Evolutionary conservation across 2,113 vertebrate species (phyloP).

Genomic region (Peromyscus polionotus): DNA sequence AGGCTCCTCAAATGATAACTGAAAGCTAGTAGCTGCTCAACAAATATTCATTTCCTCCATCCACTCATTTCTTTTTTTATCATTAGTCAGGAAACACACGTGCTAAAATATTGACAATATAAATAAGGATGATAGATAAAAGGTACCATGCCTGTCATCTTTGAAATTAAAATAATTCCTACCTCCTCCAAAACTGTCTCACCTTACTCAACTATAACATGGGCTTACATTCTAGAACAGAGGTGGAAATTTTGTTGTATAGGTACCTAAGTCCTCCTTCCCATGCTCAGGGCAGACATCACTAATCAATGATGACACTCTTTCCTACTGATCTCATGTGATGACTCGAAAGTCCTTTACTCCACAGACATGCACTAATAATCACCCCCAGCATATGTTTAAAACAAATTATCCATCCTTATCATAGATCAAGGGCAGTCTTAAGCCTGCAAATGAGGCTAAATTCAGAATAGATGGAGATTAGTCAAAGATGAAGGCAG

Average conservation of each 20-base stretch:
- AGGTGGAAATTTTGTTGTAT: neutral
- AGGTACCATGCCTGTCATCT: neutral
- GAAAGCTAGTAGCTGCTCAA: neutral
- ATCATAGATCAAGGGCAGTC: neutral
- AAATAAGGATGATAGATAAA: neutral
- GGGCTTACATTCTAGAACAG: neutral
- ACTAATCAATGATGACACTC: constrained; percentile 19
- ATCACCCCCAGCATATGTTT: neutral
- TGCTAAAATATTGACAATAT: constrained; percentile 13
- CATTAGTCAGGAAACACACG: neutral
- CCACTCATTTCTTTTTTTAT: constrained; percentile 22
- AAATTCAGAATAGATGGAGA: neutral
- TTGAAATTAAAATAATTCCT: constrained; percentile 54
- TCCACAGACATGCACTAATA: neutral
- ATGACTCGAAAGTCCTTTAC: neutral
- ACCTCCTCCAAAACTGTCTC: neutral
- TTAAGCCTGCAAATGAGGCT: constrained; percentile 25
- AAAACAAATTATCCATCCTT: neutral
- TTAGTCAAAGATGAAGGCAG: constrained; percentile 18
- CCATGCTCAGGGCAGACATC: neutral
- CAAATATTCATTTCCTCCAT: neutral
- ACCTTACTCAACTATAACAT: neutral
- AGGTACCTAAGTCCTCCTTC: neutral
- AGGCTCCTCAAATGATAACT: constrained; percentile 22
- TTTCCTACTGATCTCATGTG: neutral